Evolutionary conservation across 2,797 vertebrate genomes (phyloP).

Genomic region (Chaunax sp.): DNA sequence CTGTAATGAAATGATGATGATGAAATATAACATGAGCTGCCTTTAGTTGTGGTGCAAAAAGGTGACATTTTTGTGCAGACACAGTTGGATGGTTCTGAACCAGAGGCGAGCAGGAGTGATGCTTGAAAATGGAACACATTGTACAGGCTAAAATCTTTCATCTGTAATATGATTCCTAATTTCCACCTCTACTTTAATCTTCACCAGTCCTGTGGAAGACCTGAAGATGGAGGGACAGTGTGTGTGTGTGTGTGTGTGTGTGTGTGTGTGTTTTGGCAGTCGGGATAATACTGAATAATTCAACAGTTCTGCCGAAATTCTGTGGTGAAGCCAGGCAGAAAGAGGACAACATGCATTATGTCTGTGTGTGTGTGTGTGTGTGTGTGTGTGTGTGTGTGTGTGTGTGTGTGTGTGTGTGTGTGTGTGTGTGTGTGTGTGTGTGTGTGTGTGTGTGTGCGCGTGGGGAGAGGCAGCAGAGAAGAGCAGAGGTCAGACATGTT

Average conservation of each 20-base stretch:
- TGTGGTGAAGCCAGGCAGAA: slow-evolving; percentile 77
- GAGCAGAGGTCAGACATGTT: slow-evolving; percentile 59
- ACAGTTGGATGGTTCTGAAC: too few relatives aligned
- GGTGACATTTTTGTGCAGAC: not conserved
- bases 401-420: slow-evolving; percentile 27
- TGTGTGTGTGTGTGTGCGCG: slow-evolving; percentile 33
- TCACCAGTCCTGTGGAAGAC: slow-evolving; percentile 18
- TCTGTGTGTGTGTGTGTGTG: slow-evolving; percentile 40
- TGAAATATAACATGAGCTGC: not conserved
- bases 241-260: slow-evolving; percentile 21
- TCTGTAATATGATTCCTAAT: slow-evolving; percentile 15
- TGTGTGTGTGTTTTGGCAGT: slow-evolving; percentile 35
- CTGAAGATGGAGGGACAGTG: slow-evolving; percentile 17
- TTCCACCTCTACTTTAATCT: slow-evolving; percentile 29
- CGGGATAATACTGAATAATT: slow-evolving; percentile 80
- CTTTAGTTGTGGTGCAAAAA: not conserved
- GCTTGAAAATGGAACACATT: not conserved
- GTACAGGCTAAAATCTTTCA: not conserved
- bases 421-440: slow-evolving; percentile 32
- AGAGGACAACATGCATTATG: slow-evolving; percentile 68
- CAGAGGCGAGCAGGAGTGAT: not conserved
- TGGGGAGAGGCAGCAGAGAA: slow-evolving; percentile 41
- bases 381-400: slow-evolving; percentile 31
- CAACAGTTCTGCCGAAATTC: slow-evolving; percentile 76
- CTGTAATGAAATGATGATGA: too few relatives aligned